These are phyloP conservation scores for Acrocephalus scirpaceus DNA, from an alignment of 2,797 vertebrate genomes.

Conservation along the genomic window DNA sequence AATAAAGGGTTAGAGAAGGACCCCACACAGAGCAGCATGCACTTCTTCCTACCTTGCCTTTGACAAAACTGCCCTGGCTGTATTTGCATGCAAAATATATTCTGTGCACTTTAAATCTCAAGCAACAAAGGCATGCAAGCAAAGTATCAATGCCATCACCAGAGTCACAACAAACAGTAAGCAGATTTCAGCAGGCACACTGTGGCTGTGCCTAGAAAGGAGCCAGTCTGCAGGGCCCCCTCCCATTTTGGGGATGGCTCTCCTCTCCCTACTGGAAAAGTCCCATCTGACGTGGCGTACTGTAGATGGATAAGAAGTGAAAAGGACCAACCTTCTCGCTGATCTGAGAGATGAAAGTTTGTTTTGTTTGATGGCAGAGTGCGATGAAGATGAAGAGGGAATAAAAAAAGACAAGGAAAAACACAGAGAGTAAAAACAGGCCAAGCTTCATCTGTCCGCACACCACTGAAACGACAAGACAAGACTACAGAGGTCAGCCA, in stretches of 20 bases:
- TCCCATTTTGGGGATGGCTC: slow-evolving; percentile 67
- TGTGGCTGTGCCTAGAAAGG: slow-evolving; percentile 64
- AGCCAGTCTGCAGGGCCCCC: slow-evolving; percentile 58
- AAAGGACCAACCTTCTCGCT: slow-evolving; percentile 99
- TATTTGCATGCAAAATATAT: slow-evolving; percentile 55
- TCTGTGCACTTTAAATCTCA: slow-evolving; percentile 37
- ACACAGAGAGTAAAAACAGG: slow-evolving; percentile 90
- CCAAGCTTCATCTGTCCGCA: slow-evolving; percentile 85
- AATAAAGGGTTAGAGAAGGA: neutral
- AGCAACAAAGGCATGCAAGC: slow-evolving; percentile 68
- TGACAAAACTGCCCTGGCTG: neutral
- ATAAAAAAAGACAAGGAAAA: slow-evolving; percentile 88
- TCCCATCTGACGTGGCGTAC: slow-evolving; percentile 77
- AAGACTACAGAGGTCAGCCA: slow-evolving; percentile 75
- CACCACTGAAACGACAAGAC: slow-evolving; percentile 81
- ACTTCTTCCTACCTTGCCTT: neutral
- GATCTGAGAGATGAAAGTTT: slow-evolving; percentile 97
- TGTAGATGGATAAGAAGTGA: slow-evolving; percentile 89
- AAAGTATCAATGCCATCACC: slow-evolving; percentile 53
- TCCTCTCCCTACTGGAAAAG: slow-evolving; percentile 74
- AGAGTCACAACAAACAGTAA: slow-evolving; percentile 64
- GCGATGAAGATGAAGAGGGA: slow-evolving; percentile 91
- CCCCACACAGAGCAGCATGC: slow-evolving; percentile 45
- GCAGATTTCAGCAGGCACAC: slow-evolving; percentile 65
- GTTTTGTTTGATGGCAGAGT: slow-evolving; percentile 91